Conservation (phyloP, 2,797 vertebrate genomes). For the Hephaestus fuliginosus region DNA sequence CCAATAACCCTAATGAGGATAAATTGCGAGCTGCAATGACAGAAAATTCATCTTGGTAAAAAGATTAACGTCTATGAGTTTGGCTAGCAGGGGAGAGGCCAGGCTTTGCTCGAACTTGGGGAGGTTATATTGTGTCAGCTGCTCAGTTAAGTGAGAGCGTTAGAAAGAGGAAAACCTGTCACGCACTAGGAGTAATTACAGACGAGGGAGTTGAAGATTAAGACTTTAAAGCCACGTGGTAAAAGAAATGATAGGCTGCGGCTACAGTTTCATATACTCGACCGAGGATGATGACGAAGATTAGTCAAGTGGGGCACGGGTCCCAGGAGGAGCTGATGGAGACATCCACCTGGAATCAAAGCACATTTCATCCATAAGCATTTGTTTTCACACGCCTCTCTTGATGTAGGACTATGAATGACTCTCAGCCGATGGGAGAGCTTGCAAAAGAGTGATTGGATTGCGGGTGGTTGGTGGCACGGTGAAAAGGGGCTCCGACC, state of each 20-base stretch:
- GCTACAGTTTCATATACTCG: conserved; percentile 28
- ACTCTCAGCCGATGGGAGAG: conserved; percentile 20
- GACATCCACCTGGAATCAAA: conserved; percentile 35
- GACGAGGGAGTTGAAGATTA: conserved; percentile 52
- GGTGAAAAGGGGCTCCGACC: conserved; percentile 58
- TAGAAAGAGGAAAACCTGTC: conserved; percentile 42
- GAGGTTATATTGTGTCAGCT: conserved; percentile 51
- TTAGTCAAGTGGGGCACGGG: conserved; percentile 4
- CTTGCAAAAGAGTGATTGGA: conserved; percentile 65
- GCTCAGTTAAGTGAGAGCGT: conserved; percentile 41
- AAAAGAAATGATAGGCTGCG: conserved; percentile 41
- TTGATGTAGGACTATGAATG: conserved; percentile 26
- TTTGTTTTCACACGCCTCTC: conserved; percentile 35
- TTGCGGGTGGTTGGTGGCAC: conserved; percentile 62
- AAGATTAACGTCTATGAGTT: conserved; percentile 50
- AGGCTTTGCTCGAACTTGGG: conserved; percentile 34
- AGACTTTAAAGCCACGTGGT: conserved; percentile 47
- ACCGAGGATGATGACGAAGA: conserved; percentile 6
- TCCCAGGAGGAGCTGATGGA: conserved; percentile 31
- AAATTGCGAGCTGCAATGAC: conserved; percentile 48
- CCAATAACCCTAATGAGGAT: conserved; percentile 46
- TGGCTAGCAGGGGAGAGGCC: conserved; percentile 38
- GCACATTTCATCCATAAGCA: conserved; percentile 22
- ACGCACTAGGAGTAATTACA: conserved; percentile 47
- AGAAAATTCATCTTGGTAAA: conserved; percentile 54